These are phyloP conservation scores for Lottia gigantea DNA, from an alignment of 2,888 invertebrate genomes.

Conservation along the genomic window DNA sequence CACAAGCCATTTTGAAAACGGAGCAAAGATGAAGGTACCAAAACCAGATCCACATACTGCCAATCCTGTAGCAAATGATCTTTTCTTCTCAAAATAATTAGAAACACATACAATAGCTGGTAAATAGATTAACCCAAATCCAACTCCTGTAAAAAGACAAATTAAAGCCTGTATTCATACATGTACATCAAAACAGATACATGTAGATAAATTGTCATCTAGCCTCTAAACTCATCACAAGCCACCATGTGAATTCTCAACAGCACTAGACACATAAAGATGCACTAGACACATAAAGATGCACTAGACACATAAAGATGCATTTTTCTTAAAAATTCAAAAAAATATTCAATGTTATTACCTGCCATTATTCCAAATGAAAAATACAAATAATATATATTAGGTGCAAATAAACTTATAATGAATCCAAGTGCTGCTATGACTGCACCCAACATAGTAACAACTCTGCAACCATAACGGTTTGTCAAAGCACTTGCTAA, in stretches of 20 bases:
- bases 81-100: constrained; percentile 93
- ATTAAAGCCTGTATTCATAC: too few species aligned
- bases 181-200: not conserved
- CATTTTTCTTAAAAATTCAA: too few species aligned
- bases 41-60: constrained; percentile 97
- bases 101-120: constrained; percentile 98
- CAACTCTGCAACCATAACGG: constrained; percentile 90
- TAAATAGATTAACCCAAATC: constrained; percentile 96
- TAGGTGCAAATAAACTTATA: constrained; percentile 84
- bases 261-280: too few species aligned
- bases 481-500: constrained; percentile 95
- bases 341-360: constrained; percentile 40
- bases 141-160: constrained; percentile 76
- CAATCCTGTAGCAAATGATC: constrained; percentile 95
- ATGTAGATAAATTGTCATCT: too few species aligned
- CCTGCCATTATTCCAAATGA: constrained; percentile 94
- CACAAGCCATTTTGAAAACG: constrained; percentile 73
- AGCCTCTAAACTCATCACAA: too few species aligned
- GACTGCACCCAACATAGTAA: constrained; percentile 88
- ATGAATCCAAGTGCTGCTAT: constrained; percentile 81
- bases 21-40: constrained; percentile 91
- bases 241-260: too few species aligned
- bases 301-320: too few species aligned
- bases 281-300: too few species aligned
- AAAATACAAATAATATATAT: constrained; percentile 85